phyloP scores from a whole-genome alignment of 2,113 vertebrate genomes.

The cattle (Bos taurus) region ARS-UCD2.0 NC_037339.1:53296001-53296500 shows the following conservation, averaged over 20 bases:
- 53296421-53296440: neutral
- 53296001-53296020: conserved; percentile 52
- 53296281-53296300: conserved; percentile 47
- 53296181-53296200: conserved; percentile 49
- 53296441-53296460: neutral
- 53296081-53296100: neutral
- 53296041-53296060: conserved; percentile 44
- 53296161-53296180: neutral
- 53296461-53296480: neutral
- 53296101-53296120: neutral
- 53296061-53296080: conserved; percentile 36
- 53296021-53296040: conserved; percentile 47
- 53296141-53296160: neutral
- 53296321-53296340: conserved; percentile 60
- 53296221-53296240: neutral
- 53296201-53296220: conserved; percentile 41
- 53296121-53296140: conserved; percentile 21
- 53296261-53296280: neutral
- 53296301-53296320: conserved; percentile 37
- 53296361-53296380: neutral
- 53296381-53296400: neutral
- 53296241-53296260: conserved; percentile 20
- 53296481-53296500: neutral
- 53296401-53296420: neutral
- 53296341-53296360: conserved; percentile 6